Evolutionary conservation across 2,113 vertebrate genomes (phyloP).

Genomic region (Oenanthe melanoleuca): DNA sequence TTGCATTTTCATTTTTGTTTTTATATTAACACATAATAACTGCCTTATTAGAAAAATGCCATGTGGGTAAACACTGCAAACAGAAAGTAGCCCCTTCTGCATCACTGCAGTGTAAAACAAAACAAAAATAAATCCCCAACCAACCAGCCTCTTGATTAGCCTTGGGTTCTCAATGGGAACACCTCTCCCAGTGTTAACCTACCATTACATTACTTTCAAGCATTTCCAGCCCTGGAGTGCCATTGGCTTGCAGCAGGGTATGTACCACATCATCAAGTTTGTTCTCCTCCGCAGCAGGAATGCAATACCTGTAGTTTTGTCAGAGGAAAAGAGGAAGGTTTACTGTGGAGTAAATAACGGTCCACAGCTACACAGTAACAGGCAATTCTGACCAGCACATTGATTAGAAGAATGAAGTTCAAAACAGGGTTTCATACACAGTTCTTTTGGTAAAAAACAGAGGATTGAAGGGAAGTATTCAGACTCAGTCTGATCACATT

Average conservation of each 20-base stretch:
- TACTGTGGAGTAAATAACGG: not conserved
- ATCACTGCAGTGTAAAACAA: not conserved
- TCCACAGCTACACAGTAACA: not conserved
- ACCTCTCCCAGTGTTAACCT: not conserved
- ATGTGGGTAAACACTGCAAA: not conserved
- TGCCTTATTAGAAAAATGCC: not conserved
- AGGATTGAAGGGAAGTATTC: not conserved
- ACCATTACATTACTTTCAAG: slow-evolving; percentile 99
- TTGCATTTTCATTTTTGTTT: not conserved
- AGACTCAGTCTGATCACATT: not conserved
- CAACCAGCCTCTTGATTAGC: not conserved
- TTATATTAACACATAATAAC: not conserved
- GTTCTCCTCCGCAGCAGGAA: slow-evolving; percentile 98
- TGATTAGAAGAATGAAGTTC: not conserved
- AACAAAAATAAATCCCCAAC: not conserved
- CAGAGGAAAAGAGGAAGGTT: not conserved
- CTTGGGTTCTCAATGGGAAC: not conserved
- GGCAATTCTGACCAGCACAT: not conserved
- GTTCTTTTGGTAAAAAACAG: not conserved
- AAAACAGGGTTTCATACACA: not conserved
- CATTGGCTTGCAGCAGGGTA: slow-evolving; percentile 95
- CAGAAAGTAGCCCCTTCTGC: not conserved
- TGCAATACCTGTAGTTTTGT: slow-evolving; percentile 89
- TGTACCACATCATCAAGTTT: slow-evolving; percentile 99
- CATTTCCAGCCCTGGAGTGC: slow-evolving; percentile 98